Evolutionary conservation across 2,888 invertebrate genomes (phyloP), one percentile per base, ranked within the genome.

Genomic region (Automeris io): DNA sequence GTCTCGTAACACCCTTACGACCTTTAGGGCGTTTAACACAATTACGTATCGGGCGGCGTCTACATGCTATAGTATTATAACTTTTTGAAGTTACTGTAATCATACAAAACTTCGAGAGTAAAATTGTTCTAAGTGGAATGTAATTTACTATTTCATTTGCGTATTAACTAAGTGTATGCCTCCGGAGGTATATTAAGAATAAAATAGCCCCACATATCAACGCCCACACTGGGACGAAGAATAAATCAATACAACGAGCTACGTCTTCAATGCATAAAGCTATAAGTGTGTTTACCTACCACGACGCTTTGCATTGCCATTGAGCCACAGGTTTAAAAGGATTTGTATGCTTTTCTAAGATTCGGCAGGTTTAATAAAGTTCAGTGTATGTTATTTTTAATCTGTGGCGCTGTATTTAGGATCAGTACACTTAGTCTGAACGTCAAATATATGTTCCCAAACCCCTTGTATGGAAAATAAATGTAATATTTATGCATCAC

Each of bases 181-280:
- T 29, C 39, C 34, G 40, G 35, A 34, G 33, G 21, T 21, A 39
- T 42, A 41, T 46, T 51, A 56, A 50, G 51, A 59, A 58, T 59
- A 57, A 64, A 67, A 68, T 56, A 51, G 54, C 52, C 52, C 49
- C 46, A 45, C 71, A 67, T 65, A 70, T 75, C 66, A 70, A 57
- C 70, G 61, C 73, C 75, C 70, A 74, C 76, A 58, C 61, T 37
- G 57, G 62, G 61, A 62, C 57, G 49, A 40, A 42, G 46, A 47
- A 62, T 77, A 75, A 77, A 76, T 79, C 75, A 72, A 76, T 73
- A 66, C 66, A 59, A 62, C 59, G 62, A n/a, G n/a, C 65, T 73
- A 72, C 61, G 59, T 58, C 51, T 67, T 54, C 63, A 61, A 70
- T 68, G 66, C 66, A 71, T 62, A 62, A 61, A 61, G 58, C 57